phyloP scores from a whole-genome alignment of 2,888 invertebrate species.

The Harmothoe impar region DNA sequence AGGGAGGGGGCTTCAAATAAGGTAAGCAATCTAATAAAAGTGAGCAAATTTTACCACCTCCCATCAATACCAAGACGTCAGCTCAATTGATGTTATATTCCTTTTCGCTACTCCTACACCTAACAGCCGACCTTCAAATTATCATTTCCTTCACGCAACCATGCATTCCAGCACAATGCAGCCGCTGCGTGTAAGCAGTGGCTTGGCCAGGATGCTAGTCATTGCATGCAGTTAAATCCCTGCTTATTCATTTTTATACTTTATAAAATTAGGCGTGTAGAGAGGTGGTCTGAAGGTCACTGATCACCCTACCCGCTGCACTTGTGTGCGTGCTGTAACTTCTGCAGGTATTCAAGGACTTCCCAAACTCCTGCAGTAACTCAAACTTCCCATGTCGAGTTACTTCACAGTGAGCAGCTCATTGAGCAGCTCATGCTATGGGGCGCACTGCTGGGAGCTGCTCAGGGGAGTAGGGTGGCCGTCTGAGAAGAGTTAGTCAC shows the following conservation, averaged over 20 bases:
- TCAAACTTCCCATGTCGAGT: not conserved
- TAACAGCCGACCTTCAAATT: not conserved
- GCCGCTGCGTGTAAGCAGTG: not conserved
- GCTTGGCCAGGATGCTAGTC: too few relatives aligned
- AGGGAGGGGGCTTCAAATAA: too few relatives aligned
- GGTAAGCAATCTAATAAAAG: not conserved
- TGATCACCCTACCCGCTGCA: not conserved
- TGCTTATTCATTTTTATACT: too few relatives aligned
- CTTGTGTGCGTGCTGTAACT: not conserved
- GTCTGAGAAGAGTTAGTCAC: not conserved
- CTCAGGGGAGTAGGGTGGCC: too few relatives aligned
- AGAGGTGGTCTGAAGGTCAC: too few relatives aligned
- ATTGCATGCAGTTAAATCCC: too few relatives aligned
- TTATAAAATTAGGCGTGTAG: too few relatives aligned
- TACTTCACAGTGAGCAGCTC: not conserved
- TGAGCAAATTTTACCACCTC: not conserved
- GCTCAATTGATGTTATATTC: not conserved
- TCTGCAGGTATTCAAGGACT: not conserved
- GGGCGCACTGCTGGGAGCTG: too few relatives aligned
- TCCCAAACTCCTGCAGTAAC: conserved; percentile 20
- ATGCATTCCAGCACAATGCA: not conserved
- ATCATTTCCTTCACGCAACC: not conserved
- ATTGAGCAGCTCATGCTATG: not conserved
- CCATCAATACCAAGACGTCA: too few relatives aligned
- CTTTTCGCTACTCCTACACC: not conserved